A percentile compares a stretch with the other conserved stretches of the same genome.
These are phyloP conservation scores for Pelobates fuscus DNA, from an alignment of 2,113 vertebrate species.

Conservation along the genomic window DNA sequence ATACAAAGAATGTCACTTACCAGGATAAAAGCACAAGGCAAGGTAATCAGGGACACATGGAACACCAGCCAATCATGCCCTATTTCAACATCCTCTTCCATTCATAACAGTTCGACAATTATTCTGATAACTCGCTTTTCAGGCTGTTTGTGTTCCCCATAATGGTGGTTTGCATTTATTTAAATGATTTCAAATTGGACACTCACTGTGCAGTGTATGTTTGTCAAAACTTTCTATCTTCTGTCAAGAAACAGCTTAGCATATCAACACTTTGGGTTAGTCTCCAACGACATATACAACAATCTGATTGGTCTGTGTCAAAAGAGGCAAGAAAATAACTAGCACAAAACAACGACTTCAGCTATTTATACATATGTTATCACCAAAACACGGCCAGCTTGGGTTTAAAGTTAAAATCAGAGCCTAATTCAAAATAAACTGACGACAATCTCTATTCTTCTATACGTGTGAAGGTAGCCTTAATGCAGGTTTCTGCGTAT, in stretches of 20 bases:
- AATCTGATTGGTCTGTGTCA: neutral
- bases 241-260: constrained; percentile 78
- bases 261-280: constrained; percentile 31
- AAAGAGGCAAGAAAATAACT: neutral
- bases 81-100: constrained; percentile 83
- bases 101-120: constrained; percentile 95
- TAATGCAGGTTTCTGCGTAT: too few relatives aligned
- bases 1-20: constrained; percentile 99
- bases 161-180: constrained; percentile 93
- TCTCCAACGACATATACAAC: neutral
- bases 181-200: constrained; percentile 90
- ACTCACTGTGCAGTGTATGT: constrained; percentile 81
- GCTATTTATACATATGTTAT: too few relatives aligned
- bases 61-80: constrained; percentile 97
- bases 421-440: too few relatives aligned
- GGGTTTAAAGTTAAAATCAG: neutral
- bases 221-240: constrained; percentile 82
- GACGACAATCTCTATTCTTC: too few relatives aligned
- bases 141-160: constrained; percentile 88
- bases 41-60: constrained; percentile 99
- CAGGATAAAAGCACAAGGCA: constrained; percentile 99
- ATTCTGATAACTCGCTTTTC: constrained; percentile 94
- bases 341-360: neutral
- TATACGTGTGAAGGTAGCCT: too few relatives aligned
- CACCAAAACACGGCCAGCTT: neutral